Evolutionary conservation across 2,797 vertebrate genomes (phyloP), one percentile per base, ranked within the genome.

Genomic region (Allobates femoralis): DNA sequence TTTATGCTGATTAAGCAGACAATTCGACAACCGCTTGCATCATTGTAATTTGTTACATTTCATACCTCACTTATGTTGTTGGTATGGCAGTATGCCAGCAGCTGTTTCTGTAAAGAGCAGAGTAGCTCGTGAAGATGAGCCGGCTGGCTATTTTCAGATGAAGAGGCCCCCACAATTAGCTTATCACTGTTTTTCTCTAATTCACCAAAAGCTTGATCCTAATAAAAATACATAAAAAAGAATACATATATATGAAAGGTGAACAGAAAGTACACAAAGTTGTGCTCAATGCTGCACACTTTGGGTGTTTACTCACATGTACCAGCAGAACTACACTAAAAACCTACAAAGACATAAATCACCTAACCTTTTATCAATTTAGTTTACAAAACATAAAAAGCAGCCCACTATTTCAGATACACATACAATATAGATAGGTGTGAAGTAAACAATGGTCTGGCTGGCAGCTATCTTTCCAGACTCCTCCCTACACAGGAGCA

Each of bases 131-230:
- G 98, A 37, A 99, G 97, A 92, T 99, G 98, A 90, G 98, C 98
- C 0, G 98, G 98, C 37, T 99, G 98, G 90, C 96, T 98, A 93
- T 97, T 99, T 93, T 99, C 98, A 0, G 97, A 98, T 0, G 98
- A 95, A 0, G 98, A 99, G 2, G 94, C 94, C 85, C 96, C 97
- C 84, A 97, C 95, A 77, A 97, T 95, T 88, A 97, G 94, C 89
- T 99, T 99, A 91, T 99, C 98, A 80, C 98, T 99, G 93, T 99
- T 99, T 91, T 99, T 99, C 92, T 99, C 98, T 92, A 99, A 93
- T 90, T 99, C 98, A 32, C 98, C 98, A 66, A 99, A 98, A 0
- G 98, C 98, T 93, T 98, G 98, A 90, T 99, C 98, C 98, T 99
- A 89, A 89, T 77, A 90, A 10, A 89, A 0, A 67, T n/a, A 58